phyloP scores from a whole-genome alignment of 2,888 invertebrate species.

The Erebia epiphron region DNA sequence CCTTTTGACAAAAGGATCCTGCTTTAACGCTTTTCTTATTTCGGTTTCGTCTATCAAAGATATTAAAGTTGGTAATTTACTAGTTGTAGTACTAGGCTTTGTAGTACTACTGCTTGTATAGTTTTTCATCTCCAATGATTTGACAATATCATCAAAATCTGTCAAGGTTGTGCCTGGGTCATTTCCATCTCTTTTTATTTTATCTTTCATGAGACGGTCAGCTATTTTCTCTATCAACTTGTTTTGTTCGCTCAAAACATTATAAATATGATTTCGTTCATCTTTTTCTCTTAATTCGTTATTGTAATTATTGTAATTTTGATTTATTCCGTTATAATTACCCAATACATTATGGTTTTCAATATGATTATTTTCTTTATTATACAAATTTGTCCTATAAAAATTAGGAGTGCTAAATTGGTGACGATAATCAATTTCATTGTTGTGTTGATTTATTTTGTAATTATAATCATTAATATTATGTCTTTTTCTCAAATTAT shows the following conservation, averaged over 20 bases:
- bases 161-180: conserved; percentile 1
- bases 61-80: conserved; percentile 43
- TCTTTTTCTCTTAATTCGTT: neutral
- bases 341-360: neutral
- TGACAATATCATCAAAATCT: conserved; percentile 27
- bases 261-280: conserved; percentile 41
- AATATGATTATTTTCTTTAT: neutral
- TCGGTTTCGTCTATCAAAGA: conserved; percentile 58
- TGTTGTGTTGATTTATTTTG: neutral
- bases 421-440: neutral
- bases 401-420: neutral
- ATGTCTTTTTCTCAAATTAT: neutral
- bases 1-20: conserved; percentile 57
- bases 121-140: conserved; percentile 26
- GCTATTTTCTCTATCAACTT: conserved; percentile 29
- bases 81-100: conserved; percentile 21
- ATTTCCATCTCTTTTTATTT: neutral
- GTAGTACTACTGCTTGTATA: conserved; percentile 27
- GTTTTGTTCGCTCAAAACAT: conserved; percentile 39
- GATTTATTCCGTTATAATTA: neutral
- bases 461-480: neutral
- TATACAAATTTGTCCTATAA: neutral
- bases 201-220: neutral
- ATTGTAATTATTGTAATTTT: neutral
- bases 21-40: conserved; percentile 51